A percentile compares a stretch with the other conserved stretches of the same genome.
phyloP scores from a whole-genome alignment of 2,797 vertebrate genomes.

The Dermochelys coriacea region DNA sequence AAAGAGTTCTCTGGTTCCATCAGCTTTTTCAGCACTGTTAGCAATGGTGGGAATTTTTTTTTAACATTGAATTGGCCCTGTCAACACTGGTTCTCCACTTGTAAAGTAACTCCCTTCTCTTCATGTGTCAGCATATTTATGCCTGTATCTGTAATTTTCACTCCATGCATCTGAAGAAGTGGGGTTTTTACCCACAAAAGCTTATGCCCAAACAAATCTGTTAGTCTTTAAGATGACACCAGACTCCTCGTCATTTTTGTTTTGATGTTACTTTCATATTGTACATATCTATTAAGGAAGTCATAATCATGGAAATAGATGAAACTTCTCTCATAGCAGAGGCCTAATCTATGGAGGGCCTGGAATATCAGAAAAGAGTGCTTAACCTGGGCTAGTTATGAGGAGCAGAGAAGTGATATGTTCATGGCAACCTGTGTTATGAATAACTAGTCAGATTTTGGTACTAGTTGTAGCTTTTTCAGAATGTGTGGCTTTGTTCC shows the following conservation, averaged over 20 bases:
- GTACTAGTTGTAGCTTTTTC: background rate
- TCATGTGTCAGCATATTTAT: too few species aligned
- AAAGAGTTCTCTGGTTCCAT: background rate
- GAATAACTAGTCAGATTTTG: background rate
- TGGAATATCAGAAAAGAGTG: background rate
- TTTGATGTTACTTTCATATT: background rate
- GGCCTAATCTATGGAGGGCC: background rate
- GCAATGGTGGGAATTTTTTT: background rate
- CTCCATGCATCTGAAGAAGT: too few species aligned
- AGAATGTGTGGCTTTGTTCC: background rate
- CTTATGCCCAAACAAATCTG: too few species aligned
- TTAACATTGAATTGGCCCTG: background rate
- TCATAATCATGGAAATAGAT: background rate
- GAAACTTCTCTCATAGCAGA: background rate
- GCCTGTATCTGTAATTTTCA: too few species aligned
- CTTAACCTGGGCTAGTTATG: background rate
- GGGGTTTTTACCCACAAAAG: too few species aligned
- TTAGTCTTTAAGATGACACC: too few species aligned
- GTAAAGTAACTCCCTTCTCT: too few species aligned
- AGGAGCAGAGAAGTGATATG: rapidly evolving
- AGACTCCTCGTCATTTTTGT: too few species aligned
- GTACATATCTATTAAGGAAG: background rate
- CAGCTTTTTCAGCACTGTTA: background rate
- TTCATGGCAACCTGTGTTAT: rapidly evolving
- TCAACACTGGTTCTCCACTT: too few species aligned